Evolutionary conservation across 2,113 vertebrate species (phyloP), one percentile per base, ranked within the genome.

Genomic region (Corythaixoides concolor): DNA sequence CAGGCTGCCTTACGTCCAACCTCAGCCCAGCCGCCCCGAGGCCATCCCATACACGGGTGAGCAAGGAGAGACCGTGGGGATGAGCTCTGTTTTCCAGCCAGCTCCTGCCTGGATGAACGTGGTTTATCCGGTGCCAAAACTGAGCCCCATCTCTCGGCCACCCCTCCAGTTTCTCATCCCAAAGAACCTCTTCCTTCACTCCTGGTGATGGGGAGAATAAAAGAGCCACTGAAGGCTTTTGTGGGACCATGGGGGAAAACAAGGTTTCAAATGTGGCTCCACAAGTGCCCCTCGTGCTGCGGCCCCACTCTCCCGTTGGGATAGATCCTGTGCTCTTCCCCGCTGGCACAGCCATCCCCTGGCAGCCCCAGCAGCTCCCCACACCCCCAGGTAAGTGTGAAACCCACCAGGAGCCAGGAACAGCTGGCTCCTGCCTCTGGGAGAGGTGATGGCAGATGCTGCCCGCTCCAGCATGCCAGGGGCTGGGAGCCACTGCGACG

Each of bases 381-480:
- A 2, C 27, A 33, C 74, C 59, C 56, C 35, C 66, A 30, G 74
- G 85, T 41, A 37, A 58, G 70, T 2, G 27, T 35, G 59, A 24
- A 85, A 11, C 41, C 45, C 56, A 2, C 24, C 1, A 5, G 52
- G 32, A 55, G 32, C 56, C 0, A 15, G 66, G 45, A 30, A 14
- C 15, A 35, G 45, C 16, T 9, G 2, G 45, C 33, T 75, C 32
- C 85, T 67, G 67, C 39, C 55, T 23, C 32, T 2, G 0, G 41
- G 85, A 63, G 41, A 26, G 66, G 28, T 1, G 30, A 1, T 0
- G 7, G 47, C 52, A 11, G 22, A 2, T 0, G 6, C 37, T 12
- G 53, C n/a, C 3, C 1, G 28, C 55, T 58, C 4, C 1, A 45
- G 53, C 5, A 2, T 32, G 18, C 20, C 4, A 4, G 41, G 5